These are phyloP conservation scores for Bufo gargarizans DNA, from an alignment of 2,113 vertebrate species.

Conservation along the genomic window DNA sequence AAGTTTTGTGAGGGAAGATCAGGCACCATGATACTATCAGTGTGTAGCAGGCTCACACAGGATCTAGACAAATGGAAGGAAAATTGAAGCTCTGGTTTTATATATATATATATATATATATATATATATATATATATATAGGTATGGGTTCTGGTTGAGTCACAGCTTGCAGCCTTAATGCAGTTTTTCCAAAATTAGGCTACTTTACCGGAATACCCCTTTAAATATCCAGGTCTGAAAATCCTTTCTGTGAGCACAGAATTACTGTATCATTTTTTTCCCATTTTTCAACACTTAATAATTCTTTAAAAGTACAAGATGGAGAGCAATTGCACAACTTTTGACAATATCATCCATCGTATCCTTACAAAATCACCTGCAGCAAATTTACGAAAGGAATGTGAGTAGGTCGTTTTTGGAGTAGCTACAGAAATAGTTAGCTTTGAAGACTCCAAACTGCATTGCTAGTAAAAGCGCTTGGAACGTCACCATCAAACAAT, in stretches of 20 bases:
- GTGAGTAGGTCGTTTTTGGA: conserved; percentile 50
- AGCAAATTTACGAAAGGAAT: conserved; percentile 56
- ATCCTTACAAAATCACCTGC: conserved; percentile 50
- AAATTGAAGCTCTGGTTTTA: no score
- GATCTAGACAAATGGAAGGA: no score
- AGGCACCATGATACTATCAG: no score
- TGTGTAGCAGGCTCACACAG: no score
- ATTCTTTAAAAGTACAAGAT: conserved; percentile 18
- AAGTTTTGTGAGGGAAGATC: no score
- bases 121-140: no score
- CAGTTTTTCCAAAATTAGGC: no score
- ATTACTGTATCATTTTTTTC: not conserved
- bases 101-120: no score
- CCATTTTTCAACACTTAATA: conserved; percentile 3
- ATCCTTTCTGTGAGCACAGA: not conserved
- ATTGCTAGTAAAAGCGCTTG: conserved; percentile 36
- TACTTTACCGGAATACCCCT: no score
- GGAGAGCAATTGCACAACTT: conserved; percentile 18
- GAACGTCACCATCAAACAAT: conserved; percentile 54
- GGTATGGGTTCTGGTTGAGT: no score
- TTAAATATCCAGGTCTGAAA: not conserved
- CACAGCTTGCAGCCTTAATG: no score
- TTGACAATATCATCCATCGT: conserved; percentile 47
- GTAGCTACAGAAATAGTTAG: conserved; percentile 48
- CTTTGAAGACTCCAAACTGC: conserved; percentile 51